Evolutionary conservation across 2,797 vertebrate species (phyloP).

Genomic region (Eulemur coronatus): DNA sequence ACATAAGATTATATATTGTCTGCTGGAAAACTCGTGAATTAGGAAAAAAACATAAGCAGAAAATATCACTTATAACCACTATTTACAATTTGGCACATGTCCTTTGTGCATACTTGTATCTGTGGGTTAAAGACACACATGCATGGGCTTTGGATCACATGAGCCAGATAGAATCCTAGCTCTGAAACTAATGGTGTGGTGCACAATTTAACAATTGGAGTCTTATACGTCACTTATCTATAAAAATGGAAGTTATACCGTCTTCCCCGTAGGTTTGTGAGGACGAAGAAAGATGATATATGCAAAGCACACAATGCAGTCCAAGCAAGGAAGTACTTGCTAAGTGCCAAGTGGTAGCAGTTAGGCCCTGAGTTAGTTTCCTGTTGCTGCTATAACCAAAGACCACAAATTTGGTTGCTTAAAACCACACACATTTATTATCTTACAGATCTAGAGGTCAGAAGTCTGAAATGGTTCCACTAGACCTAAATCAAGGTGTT

Average conservation of each 20-base stretch:
- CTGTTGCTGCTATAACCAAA: neutral
- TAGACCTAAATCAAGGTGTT: neutral
- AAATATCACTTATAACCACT: neutral
- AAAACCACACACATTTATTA: neutral
- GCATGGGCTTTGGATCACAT: neutral
- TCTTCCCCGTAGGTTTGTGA: neutral
- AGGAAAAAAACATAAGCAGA: neutral
- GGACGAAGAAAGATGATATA: neutral
- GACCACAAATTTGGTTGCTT: neutral
- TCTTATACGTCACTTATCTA: neutral
- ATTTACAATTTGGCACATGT: neutral
- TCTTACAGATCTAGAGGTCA: neutral
- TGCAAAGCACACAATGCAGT: neutral
- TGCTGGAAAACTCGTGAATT: neutral
- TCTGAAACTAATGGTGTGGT: neutral
- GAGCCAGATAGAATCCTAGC: neutral
- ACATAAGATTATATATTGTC: neutral
- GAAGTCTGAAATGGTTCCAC: neutral
- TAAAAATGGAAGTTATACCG: neutral
- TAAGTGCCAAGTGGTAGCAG: neutral
- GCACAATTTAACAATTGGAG: neutral
- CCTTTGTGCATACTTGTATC: neutral
- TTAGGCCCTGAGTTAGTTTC: neutral
- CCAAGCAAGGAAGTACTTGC: neutral
- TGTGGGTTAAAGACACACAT: neutral